phyloP scores from a whole-genome alignment of 1,140 invertebrate genomes.

The Apocrypta bakeri region DNA sequence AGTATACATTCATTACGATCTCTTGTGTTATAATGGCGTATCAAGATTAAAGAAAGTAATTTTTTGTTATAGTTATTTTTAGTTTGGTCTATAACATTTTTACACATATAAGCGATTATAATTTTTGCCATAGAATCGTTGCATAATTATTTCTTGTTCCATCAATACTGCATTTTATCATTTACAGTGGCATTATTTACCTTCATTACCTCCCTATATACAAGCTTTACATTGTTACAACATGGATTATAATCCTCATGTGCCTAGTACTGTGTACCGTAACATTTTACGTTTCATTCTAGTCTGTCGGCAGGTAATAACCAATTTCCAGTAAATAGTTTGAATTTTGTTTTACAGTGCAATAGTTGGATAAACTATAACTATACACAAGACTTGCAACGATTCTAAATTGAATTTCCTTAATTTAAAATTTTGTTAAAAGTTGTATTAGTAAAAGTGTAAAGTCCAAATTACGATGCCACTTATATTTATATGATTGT shows the following conservation, averaged over 20 bases:
- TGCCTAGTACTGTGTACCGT: constrained; percentile 1
- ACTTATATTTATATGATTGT: not conserved
- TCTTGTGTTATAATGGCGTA: not conserved
- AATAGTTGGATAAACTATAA: not conserved
- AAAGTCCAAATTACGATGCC: not conserved
- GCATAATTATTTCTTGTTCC: not conserved
- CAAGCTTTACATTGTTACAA: constrained; percentile 22
- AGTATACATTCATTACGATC: not conserved
- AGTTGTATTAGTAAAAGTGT: not conserved
- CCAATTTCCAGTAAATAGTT: constrained; percentile 22
- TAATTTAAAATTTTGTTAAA: not conserved
- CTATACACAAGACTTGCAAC: not conserved
- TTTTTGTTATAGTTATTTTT: not conserved
- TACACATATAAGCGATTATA: not conserved
- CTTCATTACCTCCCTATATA: constrained; percentile 38
- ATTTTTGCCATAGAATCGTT: constrained; percentile 28
- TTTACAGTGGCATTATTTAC: constrained; percentile 29
- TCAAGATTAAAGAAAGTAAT: not conserved
- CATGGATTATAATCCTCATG: not conserved
- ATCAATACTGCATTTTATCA: constrained; percentile 25
- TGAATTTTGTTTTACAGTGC: not conserved
- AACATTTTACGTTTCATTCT: constrained; percentile 38
- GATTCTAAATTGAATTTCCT: constrained; percentile 15
- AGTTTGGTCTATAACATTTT: not conserved
- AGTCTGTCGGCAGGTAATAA: constrained; percentile 47